Evolutionary conservation across 2,113 vertebrate genomes (phyloP).

Genomic region (Glaucidium brasilianum): DNA sequence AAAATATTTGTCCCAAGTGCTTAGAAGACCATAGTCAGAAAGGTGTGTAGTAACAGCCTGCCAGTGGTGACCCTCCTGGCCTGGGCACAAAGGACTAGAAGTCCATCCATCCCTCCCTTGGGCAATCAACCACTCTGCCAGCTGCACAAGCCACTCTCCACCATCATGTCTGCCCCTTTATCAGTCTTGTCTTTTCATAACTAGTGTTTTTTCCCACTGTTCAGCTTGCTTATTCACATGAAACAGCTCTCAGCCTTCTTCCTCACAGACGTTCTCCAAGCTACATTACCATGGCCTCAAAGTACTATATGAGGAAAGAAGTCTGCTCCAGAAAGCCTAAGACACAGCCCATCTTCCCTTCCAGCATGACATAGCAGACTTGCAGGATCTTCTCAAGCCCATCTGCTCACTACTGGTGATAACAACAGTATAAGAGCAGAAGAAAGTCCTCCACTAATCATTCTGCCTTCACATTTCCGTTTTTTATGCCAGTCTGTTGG

Average conservation of each 20-base stretch:
- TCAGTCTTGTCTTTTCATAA: not conserved
- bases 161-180: not conserved
- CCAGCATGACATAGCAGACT: not conserved
- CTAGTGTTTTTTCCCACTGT: not conserved
- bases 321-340: not conserved
- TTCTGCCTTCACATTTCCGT: not conserved
- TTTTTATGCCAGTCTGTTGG: not conserved
- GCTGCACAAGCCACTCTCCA: not conserved
- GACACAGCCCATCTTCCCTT: not conserved
- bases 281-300: not conserved
- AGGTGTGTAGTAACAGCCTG: not conserved
- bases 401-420: not conserved
- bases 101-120: too few species aligned
- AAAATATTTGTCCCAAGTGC: not conserved
- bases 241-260: not conserved
- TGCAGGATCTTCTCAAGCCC: not conserved
- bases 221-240: not conserved
- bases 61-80: not conserved
- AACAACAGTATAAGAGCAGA: not conserved
- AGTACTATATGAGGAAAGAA: fast-evolving
- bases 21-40: not conserved
- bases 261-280: not conserved
- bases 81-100: not conserved
- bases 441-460: not conserved
- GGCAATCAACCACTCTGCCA: not conserved